A percentile compares a stretch with the other conserved stretches of the same genome.
These are phyloP conservation scores for Spinus olivaceus DNA, from an alignment of 2,797 vertebrate species.

Conservation along the genomic window DNA sequence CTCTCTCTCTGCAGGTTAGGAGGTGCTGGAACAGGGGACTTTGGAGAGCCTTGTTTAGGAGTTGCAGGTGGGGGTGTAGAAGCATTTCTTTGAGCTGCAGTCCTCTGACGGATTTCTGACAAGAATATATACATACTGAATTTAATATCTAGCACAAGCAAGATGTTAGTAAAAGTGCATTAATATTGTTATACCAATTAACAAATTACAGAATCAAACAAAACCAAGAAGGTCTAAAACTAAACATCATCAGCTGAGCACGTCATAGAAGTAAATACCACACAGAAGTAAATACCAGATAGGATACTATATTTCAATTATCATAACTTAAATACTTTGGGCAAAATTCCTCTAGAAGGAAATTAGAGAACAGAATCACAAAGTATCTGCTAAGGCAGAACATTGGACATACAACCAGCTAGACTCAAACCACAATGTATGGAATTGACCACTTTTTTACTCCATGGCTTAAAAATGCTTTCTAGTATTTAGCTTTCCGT, in stretches of 20 bases:
- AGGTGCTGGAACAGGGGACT: conserved; percentile 74
- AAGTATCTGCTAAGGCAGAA: not conserved
- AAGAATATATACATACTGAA: conserved; percentile 33
- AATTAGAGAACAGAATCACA: not conserved
- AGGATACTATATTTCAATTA: not conserved
- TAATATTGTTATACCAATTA: not conserved
- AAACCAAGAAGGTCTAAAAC: not conserved
- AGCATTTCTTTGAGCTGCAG: conserved; percentile 80
- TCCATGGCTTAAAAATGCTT: not conserved
- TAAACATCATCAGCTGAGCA: not conserved
- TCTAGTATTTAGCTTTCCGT: not conserved
- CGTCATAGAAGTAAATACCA: not conserved
- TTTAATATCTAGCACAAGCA: conserved; percentile 10
- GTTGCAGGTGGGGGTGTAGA: conserved; percentile 62
- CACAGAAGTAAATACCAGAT: not conserved
- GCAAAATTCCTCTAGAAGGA: not conserved
- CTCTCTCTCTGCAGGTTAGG: conserved; percentile 77
- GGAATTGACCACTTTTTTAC: not conserved
- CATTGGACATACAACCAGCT: fast-evolving
- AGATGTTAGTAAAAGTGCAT: not conserved
- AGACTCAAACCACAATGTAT: not conserved
- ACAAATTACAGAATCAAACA: not conserved
- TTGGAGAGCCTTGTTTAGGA: conserved; percentile 74
- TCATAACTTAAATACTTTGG: not conserved
- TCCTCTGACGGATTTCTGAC: conserved; percentile 92